Percentiles rank a stretch among this genome's conserved stretches.
These are phyloP conservation scores for Agriotes lineatus DNA, from an alignment of 2,888 invertebrate genomes.

Conservation along the genomic window DNA sequence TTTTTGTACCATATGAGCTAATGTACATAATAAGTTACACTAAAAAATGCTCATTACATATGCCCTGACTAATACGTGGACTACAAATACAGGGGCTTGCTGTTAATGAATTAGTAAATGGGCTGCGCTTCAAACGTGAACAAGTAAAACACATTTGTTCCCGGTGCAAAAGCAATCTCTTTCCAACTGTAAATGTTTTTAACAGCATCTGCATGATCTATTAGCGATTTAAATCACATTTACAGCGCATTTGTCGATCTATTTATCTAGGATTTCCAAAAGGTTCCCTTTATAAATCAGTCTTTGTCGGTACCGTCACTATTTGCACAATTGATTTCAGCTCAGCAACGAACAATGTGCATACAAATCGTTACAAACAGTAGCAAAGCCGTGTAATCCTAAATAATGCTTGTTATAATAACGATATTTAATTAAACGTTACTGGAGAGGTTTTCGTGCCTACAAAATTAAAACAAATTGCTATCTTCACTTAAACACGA, in stretches of 20 bases:
- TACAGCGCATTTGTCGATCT: constrained; percentile 18
- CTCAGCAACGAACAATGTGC: constrained; percentile 20
- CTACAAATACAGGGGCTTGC: too few relatives aligned
- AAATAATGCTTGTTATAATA: constrained; percentile 19
- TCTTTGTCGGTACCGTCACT: constrained; percentile 31
- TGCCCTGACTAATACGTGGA: too few relatives aligned
- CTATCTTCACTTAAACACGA: too few relatives aligned
- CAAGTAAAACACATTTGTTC: constrained; percentile 16
- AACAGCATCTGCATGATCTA: constrained; percentile 31
- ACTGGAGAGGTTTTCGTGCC: too few relatives aligned
- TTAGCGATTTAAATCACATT: constrained; percentile 33
- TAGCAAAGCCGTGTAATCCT: constrained; percentile 9
- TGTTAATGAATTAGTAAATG: constrained; percentile 21
- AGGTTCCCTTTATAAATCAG: constrained; percentile 34
- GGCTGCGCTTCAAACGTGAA: not conserved
- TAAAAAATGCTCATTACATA: too few relatives aligned
- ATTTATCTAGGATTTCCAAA: constrained; percentile 26
- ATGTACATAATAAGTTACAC: too few relatives aligned
- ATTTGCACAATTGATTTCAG: constrained; percentile 32
- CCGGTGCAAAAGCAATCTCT: constrained; percentile 17
- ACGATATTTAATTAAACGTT: constrained; percentile 15
- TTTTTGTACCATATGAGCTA: too few relatives aligned
- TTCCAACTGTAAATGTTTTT: constrained; percentile 29
- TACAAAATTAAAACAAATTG: too few relatives aligned
- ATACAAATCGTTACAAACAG: constrained; percentile 32